Percentiles rank a stretch among this genome's conserved stretches.
Evolutionary conservation across 2,797 vertebrate genomes (phyloP).

Genomic region (Crocodylus rhombifer): DNA sequence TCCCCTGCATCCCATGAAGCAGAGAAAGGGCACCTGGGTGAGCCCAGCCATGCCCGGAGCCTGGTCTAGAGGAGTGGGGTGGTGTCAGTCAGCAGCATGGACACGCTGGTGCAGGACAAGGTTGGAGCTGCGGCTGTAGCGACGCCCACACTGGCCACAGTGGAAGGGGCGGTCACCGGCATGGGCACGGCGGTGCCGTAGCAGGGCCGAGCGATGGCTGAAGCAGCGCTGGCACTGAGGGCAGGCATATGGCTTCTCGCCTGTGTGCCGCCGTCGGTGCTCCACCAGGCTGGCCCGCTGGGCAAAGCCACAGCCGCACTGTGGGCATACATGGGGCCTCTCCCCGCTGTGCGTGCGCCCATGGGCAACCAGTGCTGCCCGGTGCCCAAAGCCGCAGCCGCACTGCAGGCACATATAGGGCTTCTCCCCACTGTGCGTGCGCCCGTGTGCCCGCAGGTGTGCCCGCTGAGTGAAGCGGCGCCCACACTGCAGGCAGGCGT

Average conservation of each 20-base stretch:
- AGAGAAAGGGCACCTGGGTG: too few relatives aligned
- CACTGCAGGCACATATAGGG: background rate
- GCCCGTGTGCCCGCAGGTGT: slow-evolving; percentile 68
- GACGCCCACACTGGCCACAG: slow-evolving; percentile 9
- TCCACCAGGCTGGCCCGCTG: slow-evolving; percentile 20
- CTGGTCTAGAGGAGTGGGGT: slow-evolving; percentile 67
- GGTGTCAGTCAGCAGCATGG: slow-evolving; percentile 80
- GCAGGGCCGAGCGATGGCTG: slow-evolving; percentile 32
- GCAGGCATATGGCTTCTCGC: slow-evolving; percentile 27
- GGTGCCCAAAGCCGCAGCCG: background rate
- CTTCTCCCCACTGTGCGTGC: slow-evolving; percentile 44
- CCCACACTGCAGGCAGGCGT: slow-evolving; percentile 67
- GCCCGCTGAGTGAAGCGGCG: slow-evolving; percentile 65
- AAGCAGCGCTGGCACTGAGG: slow-evolving; percentile 31
- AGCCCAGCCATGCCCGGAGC: too few relatives aligned
- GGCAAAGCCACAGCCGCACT: background rate
- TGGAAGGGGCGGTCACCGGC: background rate
- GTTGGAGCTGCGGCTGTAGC: slow-evolving; percentile 37
- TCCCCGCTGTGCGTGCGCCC: background rate
- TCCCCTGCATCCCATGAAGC: too few relatives aligned
- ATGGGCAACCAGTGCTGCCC: background rate
- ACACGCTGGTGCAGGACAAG: slow-evolving; percentile 29
- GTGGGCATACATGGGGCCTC: background rate
- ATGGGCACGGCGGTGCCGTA: slow-evolving; percentile 25
- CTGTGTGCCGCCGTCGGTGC: slow-evolving; percentile 26